Percentiles rank a stretch among this genome's conserved stretches.
phyloP scores from a whole-genome alignment of 2,797 vertebrate genomes.

The Gymnothorax javanicus region DNA sequence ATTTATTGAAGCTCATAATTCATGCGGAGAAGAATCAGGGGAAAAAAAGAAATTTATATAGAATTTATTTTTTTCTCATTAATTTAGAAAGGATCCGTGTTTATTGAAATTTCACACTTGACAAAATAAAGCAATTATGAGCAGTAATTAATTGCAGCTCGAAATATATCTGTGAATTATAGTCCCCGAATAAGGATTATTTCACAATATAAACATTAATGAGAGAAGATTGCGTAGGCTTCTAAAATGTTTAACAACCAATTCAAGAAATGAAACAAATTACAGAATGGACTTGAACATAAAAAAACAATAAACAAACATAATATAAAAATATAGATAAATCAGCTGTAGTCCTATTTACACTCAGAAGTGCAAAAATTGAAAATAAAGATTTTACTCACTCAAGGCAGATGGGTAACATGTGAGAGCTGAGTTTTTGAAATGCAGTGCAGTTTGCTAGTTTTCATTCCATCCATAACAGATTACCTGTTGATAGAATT shows the following conservation, averaged over 20 bases:
- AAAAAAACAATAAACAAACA: not conserved
- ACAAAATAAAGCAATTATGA: constrained; percentile 70
- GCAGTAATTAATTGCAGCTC: constrained; percentile 62
- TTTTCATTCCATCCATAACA: too few relatives aligned
- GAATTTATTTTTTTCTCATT: constrained; percentile 60
- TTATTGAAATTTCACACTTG: constrained; percentile 67
- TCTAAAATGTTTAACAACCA: constrained; percentile 18
- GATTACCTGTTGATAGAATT: too few relatives aligned
- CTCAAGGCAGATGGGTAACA: not conserved
- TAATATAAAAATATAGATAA: too few relatives aligned
- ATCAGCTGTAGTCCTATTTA: not conserved
- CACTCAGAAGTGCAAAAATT: not conserved
- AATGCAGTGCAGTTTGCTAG: too few relatives aligned
- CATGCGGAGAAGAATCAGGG: constrained; percentile 59
- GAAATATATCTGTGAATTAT: constrained; percentile 56
- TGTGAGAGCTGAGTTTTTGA: not conserved
- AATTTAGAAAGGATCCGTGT: constrained; percentile 64
- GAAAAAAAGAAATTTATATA: constrained; percentile 71
- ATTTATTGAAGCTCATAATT: constrained; percentile 69
- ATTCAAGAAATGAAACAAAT: not conserved
- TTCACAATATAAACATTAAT: constrained; percentile 56
- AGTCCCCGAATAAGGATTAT: constrained; percentile 49
- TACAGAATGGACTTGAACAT: not conserved
- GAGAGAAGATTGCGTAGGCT: constrained; percentile 6
- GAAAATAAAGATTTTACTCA: not conserved